Evolutionary conservation across 2,888 invertebrate species (phyloP), one percentile per base, ranked within the genome.

Genomic region (Mesochorus sp.): DNA sequence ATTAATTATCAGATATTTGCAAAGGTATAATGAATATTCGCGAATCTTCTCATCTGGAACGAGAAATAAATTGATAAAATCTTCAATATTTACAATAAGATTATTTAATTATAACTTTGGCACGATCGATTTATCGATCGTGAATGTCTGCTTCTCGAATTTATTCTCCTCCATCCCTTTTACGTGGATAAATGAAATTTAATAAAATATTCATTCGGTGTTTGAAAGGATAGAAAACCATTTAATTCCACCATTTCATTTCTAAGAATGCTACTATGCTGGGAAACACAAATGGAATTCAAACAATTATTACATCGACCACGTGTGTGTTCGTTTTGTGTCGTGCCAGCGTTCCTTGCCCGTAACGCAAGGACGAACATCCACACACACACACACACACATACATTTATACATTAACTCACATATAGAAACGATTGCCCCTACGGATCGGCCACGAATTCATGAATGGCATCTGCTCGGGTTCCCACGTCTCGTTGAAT

Each of bases 381-480:
- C 47, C 37, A 24, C 24, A 47, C 37, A 42, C 42, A 31, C 3
- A 28, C 28, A 47, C 70, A 64, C 24, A 24, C 44, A 51, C 21
- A 55, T 21, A 47, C 44, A 55, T 26, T 21, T 53, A 17, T 17
- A 61, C 28, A 44, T 55, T 14, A 28, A 8, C 10, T 8, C 68
- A 59, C 53, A 70, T 49, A 61, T 71, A 51, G 59, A 51, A 55
- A 51, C 39, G 64, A 49, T 62, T 62, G 17, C 55, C 62, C 72
- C 72, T 67, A 59, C 76, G 34, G 68, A 76, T 79, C 76, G 68
- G 37, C 57, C 72, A 76, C 76, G 79, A 76, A 76, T 76, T 79
- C 76, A 79, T 79, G 79, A 79, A 79, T 79, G 79, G 79, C 79
- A 79, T 79, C 79, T 76, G 79, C 76, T 76, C 79, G 76, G 72